Conservation (phyloP, 2,888 invertebrate genomes). For the Trachelus stipa region DNA sequence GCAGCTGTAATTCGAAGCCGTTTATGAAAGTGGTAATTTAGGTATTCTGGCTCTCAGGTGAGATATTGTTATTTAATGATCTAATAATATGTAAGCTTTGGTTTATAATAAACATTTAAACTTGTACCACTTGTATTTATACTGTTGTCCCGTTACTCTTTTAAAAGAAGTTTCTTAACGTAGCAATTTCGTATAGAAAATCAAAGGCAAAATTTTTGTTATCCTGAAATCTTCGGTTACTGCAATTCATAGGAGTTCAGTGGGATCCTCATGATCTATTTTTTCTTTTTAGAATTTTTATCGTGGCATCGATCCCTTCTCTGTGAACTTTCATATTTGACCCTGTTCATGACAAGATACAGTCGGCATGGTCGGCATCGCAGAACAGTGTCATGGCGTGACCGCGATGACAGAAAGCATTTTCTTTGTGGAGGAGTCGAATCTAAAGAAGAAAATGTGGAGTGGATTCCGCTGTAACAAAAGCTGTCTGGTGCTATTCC, state of each 20-base stretch:
- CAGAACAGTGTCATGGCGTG: slow-evolving; percentile 47
- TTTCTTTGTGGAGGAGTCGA: slow-evolving; percentile 34
- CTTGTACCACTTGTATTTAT: slow-evolving; percentile 42
- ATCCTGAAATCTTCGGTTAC: not conserved
- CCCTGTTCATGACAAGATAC: not conserved
- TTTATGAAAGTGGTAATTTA: slow-evolving; percentile 3
- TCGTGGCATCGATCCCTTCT: not conserved
- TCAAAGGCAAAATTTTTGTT: not conserved
- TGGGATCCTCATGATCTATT: not conserved
- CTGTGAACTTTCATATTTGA: not conserved
- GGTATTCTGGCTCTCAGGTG: slow-evolving; percentile 60
- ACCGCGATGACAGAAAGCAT: slow-evolving; percentile 42
- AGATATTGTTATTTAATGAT: slow-evolving; percentile 55
- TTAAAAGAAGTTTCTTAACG: not conserved
- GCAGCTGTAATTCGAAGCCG: not conserved
- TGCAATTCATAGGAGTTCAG: not conserved
- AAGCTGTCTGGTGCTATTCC: slow-evolving; percentile 34
- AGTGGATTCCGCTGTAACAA: slow-evolving; percentile 39
- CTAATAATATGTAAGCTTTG: slow-evolving; percentile 58
- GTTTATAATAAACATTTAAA: slow-evolving; percentile 65
- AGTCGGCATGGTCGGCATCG: slow-evolving; percentile 7
- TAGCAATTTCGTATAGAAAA: not conserved
- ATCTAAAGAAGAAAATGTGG: slow-evolving; percentile 44
- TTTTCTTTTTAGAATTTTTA: not conserved
- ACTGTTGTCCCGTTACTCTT: not conserved